Evolutionary conservation across 1,140 invertebrate species (phyloP).

Genomic region (Drosophila sechellia): DNA sequence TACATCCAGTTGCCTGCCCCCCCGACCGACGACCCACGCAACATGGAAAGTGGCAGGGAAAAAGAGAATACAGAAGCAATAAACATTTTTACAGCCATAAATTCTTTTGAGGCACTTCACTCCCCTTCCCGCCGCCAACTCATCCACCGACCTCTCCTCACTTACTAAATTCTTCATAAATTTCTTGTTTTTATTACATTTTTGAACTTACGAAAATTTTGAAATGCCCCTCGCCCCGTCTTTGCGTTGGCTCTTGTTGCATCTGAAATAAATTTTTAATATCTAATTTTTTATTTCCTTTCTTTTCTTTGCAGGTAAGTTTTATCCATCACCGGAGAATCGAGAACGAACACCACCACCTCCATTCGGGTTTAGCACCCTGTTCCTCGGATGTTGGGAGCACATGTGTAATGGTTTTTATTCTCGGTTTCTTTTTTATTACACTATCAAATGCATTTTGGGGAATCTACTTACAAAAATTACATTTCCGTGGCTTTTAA

Average conservation of each 20-base stretch:
- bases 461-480: slow-evolving; percentile 35
- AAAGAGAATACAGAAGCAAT: slow-evolving; percentile 71
- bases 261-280: slow-evolving; percentile 64
- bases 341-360: slow-evolving; percentile 4
- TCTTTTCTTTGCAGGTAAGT: slow-evolving; percentile 72
- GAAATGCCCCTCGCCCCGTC: slow-evolving; percentile 29
- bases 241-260: slow-evolving; percentile 31
- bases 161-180: slow-evolving; percentile 78
- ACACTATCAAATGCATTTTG: slow-evolving; percentile 30
- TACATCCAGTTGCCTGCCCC: slow-evolving; percentile 1
- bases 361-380: not conserved
- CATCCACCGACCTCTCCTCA: slow-evolving; percentile 16
- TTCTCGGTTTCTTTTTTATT: slow-evolving; percentile 21
- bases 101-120: slow-evolving; percentile 56
- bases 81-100: slow-evolving; percentile 81
- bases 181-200: slow-evolving; percentile 78
- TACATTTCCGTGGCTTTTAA: slow-evolving; percentile 15
- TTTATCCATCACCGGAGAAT: slow-evolving; percentile 43
- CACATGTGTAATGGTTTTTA: slow-evolving; percentile 47
- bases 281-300: slow-evolving; percentile 65
- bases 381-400: not conserved
- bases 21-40: not conserved
- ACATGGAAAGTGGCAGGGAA: slow-evolving; percentile 19
- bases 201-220: slow-evolving; percentile 74
- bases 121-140: not conserved